A percentile compares a stretch with the other conserved stretches of the same genome.
Evolutionary conservation across 1,140 invertebrate genomes (phyloP).

Genomic region (Papilio polytes): DNA sequence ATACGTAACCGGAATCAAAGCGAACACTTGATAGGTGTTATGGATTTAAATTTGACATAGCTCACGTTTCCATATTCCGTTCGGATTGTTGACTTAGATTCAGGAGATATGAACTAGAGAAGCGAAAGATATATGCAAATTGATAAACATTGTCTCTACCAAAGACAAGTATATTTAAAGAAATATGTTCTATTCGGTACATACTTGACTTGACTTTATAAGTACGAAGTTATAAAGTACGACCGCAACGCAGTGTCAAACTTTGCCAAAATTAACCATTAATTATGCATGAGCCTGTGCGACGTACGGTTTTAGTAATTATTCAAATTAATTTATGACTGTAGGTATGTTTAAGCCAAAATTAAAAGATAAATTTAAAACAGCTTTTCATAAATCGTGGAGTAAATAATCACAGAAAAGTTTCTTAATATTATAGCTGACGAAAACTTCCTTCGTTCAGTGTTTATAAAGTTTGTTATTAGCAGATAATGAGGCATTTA

Average conservation of each 20-base stretch:
- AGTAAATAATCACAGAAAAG: neutral
- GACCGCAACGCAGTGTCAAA: slow-evolving; percentile 7
- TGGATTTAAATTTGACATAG: no score
- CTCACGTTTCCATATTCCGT: no score
- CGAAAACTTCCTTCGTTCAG: neutral
- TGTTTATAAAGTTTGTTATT: neutral
- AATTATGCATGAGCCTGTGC: slow-evolving; percentile 6
- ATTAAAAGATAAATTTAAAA: neutral
- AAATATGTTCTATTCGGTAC: neutral
- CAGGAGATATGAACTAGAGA: no score
- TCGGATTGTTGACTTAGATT: no score
- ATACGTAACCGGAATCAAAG: no score
- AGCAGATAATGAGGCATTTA: neutral
- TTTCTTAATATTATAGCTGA: neutral
- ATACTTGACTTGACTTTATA: neutral
- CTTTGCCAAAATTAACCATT: slow-evolving; percentile 4
- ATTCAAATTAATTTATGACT: slow-evolving; percentile 27
- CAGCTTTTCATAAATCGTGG: no score
- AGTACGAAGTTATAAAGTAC: neutral
- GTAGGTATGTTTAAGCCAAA: neutral
- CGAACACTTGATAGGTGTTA: no score
- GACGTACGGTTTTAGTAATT: slow-evolving; percentile 16
- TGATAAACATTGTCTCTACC: no score
- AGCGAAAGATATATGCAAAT: no score
- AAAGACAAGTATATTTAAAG: no score